Conservation (phyloP, 2,113 vertebrate species). For the Microcebus lehilahytsara region DNA sequence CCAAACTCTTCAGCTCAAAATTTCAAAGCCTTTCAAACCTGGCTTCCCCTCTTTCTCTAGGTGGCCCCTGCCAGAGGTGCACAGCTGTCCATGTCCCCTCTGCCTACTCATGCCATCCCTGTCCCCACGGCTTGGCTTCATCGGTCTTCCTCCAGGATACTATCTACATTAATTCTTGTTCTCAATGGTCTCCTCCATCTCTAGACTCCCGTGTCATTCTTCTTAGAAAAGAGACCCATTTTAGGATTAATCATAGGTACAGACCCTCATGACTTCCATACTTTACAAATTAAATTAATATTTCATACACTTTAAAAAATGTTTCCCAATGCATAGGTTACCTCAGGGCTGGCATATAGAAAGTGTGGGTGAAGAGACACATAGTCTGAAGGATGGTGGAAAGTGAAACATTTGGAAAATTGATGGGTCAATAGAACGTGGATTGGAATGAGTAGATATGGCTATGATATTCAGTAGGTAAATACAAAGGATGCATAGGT, state of each 20-base stretch:
- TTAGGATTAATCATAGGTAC: background rate
- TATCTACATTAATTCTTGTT: background rate
- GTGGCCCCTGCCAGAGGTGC: background rate
- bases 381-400: background rate
- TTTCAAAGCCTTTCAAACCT: background rate
- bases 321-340: background rate
- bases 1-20: background rate
- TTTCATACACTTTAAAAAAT: background rate
- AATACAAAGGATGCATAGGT: background rate
- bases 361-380: background rate
- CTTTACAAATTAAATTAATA: constrained; percentile 7
- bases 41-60: background rate
- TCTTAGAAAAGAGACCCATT: background rate
- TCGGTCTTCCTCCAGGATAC: background rate
- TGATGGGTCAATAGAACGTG: background rate
- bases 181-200: background rate
- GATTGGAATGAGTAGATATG: background rate
- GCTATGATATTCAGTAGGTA: background rate
- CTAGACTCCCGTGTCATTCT: background rate
- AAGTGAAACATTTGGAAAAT: constrained; percentile 31
- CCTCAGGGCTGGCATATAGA: background rate
- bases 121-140: background rate
- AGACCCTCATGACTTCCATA: background rate
- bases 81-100: background rate
- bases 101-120: background rate